phyloP scores from a whole-genome alignment of 2,113 vertebrate species.

The Psephotus haematonotus region DNA sequence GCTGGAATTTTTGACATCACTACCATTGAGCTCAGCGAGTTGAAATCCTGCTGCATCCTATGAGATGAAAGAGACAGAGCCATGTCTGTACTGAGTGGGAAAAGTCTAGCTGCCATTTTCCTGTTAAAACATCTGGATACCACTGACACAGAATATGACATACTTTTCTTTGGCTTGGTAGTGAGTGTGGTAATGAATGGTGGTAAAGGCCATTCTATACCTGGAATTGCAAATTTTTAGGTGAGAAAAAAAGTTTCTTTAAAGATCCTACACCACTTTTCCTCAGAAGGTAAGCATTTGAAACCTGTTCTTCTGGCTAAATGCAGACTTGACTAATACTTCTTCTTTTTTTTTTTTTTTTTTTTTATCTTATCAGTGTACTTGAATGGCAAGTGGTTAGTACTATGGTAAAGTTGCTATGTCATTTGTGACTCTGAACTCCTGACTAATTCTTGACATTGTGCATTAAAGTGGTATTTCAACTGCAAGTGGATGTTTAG shows the following conservation, averaged over 20 bases:
- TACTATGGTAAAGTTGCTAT: not conserved
- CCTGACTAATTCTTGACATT: not conserved
- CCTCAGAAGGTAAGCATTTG: not conserved
- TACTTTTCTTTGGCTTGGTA: not conserved
- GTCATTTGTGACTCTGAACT: not conserved
- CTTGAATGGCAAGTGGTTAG: not conserved
- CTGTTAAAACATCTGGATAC: not conserved
- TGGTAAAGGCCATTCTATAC: not conserved
- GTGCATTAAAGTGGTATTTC: not conserved
- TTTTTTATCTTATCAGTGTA: not conserved
- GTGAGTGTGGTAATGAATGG: not conserved
- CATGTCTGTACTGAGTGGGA: not conserved
- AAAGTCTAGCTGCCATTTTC: not conserved
- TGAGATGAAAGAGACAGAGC: not conserved
- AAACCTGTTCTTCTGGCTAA: not conserved
- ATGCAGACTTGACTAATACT: not conserved
- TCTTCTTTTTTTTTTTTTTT: not conserved
- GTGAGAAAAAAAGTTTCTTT: not conserved
- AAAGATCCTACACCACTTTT: not conserved
- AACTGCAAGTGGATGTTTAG: not conserved
- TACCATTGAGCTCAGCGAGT: fast-evolving
- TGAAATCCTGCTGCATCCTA: not conserved
- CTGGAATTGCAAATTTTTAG: not conserved
- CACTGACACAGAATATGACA: not conserved
- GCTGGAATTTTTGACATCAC: not conserved